A percentile compares a stretch with the other conserved stretches of the same genome.
These are phyloP conservation scores for Apamea crenata DNA, from an alignment of 2,888 invertebrate species.

Conservation along the genomic window DNA sequence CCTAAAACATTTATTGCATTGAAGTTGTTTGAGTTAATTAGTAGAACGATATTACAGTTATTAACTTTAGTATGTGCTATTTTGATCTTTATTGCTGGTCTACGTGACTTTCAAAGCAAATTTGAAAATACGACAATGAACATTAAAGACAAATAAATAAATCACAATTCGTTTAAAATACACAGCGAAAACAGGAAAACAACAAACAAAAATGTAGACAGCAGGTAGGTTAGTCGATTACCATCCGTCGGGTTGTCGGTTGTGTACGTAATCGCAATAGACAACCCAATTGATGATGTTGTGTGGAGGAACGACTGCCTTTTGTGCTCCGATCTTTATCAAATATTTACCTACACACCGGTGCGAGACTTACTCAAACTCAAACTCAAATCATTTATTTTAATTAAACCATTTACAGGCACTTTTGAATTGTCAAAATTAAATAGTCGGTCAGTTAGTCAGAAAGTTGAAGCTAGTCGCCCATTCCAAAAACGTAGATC, in stretches of 20 bases:
- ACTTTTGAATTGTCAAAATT: no score
- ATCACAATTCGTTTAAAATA: background rate
- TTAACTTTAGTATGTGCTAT: slow-evolving; percentile 24
- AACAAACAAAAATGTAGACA: background rate
- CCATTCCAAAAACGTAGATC: no score
- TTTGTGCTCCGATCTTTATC: slow-evolving; percentile 30
- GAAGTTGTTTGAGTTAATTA: slow-evolving; percentile 39
- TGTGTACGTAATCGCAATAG: slow-evolving; percentile 8
- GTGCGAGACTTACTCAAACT: slow-evolving; percentile 10
- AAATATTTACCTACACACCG: slow-evolving; percentile 20
- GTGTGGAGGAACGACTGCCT: background rate
- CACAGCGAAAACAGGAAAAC: background rate
- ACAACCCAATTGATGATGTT: slow-evolving; percentile 26
- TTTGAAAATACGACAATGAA: background rate
- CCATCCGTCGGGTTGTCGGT: background rate
- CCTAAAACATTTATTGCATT: slow-evolving; percentile 9
- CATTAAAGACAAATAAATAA: background rate
- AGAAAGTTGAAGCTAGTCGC: no score
- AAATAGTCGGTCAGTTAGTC: no score
- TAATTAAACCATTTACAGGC: no score
- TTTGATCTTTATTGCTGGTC: slow-evolving; percentile 22
- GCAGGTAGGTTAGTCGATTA: background rate
- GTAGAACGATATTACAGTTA: slow-evolving; percentile 30
- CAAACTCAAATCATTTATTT: no score
- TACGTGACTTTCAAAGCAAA: slow-evolving; percentile 24